Base-by-base conservation (phyloP, 1,140 invertebrate species). In the Myzus persicae region DNA sequence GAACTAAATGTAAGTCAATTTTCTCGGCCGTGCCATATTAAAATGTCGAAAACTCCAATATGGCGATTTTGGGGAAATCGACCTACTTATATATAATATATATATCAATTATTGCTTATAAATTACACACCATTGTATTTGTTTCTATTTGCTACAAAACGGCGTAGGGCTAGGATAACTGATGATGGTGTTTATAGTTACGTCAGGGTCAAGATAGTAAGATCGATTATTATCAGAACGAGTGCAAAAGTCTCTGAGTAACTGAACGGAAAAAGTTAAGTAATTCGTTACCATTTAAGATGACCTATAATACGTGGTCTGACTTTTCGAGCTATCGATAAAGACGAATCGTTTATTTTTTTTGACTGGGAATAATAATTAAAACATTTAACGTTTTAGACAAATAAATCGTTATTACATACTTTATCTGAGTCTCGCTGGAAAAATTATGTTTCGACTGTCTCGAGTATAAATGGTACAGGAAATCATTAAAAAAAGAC, bases 211-310 rank as follows among this genome's bases (percentile, higher is more conserved):
- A 3, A 76, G 31, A 76, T 38, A 51, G n/a, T 89, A 51, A 51
- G 87, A 89, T 51, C 44, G n/a, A 89, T 89, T 46, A 89, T 89
- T 46, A 89, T 51, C 36, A 24, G 9, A 51, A 89, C 1, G 4
- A 38, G 42, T 87, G 42, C 46, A 46, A 26, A 44, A 84, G 42
- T 48, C 6, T 36, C 26, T n/a, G 9, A 51, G 46, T 11, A 20
- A 48, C 38, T 38, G 2, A 89, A 38, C 9, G 20, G 20, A 51
- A 44, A 88, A 44, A 89, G 40, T 85, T 11, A 85, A 85, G 46
- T 89, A 38, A 89, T 89, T 89, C 7, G n/a, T 38, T 51, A 51
- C 22, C 38, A 89, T 88, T 88, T 48, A 38, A 51, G 87, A 51
- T 36, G 14, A 24, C 6, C 3, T 48, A 88, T 0, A 22, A 22